Base-by-base conservation (phyloP, 1,140 invertebrate genomes). In the Onthophagus taurus region DNA sequence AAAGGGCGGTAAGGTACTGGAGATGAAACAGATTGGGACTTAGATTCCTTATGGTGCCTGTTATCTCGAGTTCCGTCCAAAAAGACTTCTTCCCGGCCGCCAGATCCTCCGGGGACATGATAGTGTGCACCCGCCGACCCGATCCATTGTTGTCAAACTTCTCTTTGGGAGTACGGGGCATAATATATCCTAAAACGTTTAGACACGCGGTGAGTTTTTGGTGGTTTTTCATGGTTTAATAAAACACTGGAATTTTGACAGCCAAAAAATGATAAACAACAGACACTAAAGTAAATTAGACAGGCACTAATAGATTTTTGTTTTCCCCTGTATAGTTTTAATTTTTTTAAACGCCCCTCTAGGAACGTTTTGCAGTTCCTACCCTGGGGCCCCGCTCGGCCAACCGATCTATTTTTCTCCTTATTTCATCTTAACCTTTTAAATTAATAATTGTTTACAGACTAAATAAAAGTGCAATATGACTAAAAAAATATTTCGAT, bases 21-120 rank as follows among this genome's bases (percentile, higher is more conserved):
- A 95, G 76, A 61, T 86, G 79, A 81, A 90, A 97, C 54, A 97
- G 70, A 54, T 81, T 79, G 26, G 89, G 84, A 69, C 89, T 92
- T 47, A 97, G 71, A 61, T 93, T 94, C 54, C 88, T 78, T 57
- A 97, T 85, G 71, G 80, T 85, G 68, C 91, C 91, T 94, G 58
- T 63, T 65, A 61, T 64, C 60, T 63, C 59, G 52, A 63, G 50
- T 51, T 63, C 60, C 39, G 52, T 60, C 89, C 89, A 93, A 67
- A 80, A 77, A 54, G 89, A 87, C 70, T 89, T 89, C 67, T 92
- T 91, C 44, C 90, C 91, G 58, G 86, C 78, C 58, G 85, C 85
- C 55, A 84, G 77, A 62, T 96, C 92, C 68, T 93, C 89, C 44
- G 83, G 74, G 58, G 87, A 87, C 85, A 95, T 89, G 69, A 93